Evolutionary conservation across 2,797 vertebrate genomes (phyloP).

Genomic region (Prionace glauca): DNA sequence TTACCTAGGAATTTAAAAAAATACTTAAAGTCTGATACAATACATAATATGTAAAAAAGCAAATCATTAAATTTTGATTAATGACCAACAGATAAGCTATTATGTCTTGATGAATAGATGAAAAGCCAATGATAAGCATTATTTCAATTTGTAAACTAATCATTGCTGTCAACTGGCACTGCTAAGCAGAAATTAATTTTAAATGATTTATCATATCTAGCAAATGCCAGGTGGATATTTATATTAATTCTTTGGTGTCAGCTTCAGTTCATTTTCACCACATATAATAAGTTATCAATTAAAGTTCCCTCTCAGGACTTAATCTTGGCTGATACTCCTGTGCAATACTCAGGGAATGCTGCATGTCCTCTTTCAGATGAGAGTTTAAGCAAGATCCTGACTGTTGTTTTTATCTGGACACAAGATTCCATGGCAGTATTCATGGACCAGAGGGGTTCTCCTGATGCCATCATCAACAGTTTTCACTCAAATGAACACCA

Average conservation of each 20-base stretch:
- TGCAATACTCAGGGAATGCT: not conserved
- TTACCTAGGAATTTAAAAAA: slow-evolving; percentile 66
- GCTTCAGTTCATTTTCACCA: not conserved
- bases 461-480: not conserved
- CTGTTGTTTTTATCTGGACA: not conserved
- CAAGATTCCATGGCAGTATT: not conserved
- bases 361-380: not conserved
- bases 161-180: not conserved
- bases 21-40: not conserved
- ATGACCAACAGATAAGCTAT: not conserved
- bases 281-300: not conserved
- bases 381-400: not conserved
- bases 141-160: not conserved
- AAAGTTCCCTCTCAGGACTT: too few relatives aligned
- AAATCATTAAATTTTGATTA: not conserved
- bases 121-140: not conserved
- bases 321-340: not conserved
- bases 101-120: not conserved
- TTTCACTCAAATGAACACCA: not conserved
- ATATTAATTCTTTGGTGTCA: not conserved
- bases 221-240: not conserved
- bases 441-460: not conserved
- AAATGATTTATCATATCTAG: not conserved
- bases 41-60: too few relatives aligned
- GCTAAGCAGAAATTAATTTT: not conserved